Conservation (phyloP, 2,888 invertebrate genomes). For the Pomacea canaliculata region DNA sequence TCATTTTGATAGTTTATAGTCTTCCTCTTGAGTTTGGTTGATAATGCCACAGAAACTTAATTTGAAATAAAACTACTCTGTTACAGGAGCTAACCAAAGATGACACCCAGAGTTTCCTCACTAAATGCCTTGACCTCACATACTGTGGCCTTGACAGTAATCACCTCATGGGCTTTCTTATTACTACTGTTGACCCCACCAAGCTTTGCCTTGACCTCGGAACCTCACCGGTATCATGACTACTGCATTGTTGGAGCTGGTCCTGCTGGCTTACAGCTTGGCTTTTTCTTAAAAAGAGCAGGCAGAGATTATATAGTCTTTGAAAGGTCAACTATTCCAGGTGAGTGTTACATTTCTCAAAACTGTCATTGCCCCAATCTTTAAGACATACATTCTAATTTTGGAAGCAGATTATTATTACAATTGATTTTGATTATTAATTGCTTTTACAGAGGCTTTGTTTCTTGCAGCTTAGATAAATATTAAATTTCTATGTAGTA, state of each 20-base stretch:
- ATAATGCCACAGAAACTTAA: no score
- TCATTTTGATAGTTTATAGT: no score
- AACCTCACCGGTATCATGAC: slow-evolving; percentile 45
- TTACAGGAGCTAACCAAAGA: slow-evolving; percentile 4
- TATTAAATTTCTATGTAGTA: no score
- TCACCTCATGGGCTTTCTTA: slow-evolving; percentile 9
- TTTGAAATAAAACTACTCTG: no score
- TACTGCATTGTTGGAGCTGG: slow-evolving; percentile 72
- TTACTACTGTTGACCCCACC: slow-evolving; percentile 20
- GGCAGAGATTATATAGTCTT: slow-evolving; percentile 69
- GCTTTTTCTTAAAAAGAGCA: slow-evolving; percentile 66
- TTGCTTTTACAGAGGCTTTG: no score
- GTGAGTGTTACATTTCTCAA: slow-evolving; percentile 32
- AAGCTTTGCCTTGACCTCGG: slow-evolving; percentile 18
- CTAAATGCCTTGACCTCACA: neutral
- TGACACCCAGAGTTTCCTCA: slow-evolving; percentile 5
- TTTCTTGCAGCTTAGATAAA: no score
- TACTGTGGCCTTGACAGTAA: slow-evolving; percentile 20
- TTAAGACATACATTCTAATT: no score
- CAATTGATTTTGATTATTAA: no score
- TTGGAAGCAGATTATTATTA: no score
- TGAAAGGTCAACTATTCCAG: slow-evolving; percentile 63
- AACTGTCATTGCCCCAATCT: no score
- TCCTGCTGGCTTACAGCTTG: slow-evolving; percentile 70
- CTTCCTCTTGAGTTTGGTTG: no score